A percentile compares a stretch with the other conserved stretches of the same genome.
Evolutionary conservation across 2,888 invertebrate genomes (phyloP).

Genomic region (Cordylochernes scorpioides): DNA sequence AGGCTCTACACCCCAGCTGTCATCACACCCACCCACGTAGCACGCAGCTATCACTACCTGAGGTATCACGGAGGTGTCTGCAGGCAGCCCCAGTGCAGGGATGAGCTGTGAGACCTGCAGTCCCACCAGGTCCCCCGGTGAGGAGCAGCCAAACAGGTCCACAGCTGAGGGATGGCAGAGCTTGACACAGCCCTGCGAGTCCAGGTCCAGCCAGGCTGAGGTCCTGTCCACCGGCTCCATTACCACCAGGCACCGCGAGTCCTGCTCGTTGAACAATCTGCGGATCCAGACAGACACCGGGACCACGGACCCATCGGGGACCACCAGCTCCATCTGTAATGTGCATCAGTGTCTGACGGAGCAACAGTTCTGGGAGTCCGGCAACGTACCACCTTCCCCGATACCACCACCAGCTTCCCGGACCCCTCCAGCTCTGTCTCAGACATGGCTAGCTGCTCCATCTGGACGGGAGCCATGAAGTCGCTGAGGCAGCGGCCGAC

Average conservation of each 20-base stretch:
- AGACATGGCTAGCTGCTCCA: slow-evolving; percentile 18
- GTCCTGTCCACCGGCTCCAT: slow-evolving; percentile 38
- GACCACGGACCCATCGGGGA: slow-evolving; percentile 29
- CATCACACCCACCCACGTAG: too few species aligned
- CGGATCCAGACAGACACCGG: slow-evolving; percentile 38
- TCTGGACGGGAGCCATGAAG: slow-evolving; percentile 18
- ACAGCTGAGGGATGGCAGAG: slow-evolving; percentile 20
- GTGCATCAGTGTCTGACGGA: too few species aligned
- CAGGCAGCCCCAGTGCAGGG: too few species aligned
- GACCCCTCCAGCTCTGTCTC: slow-evolving; percentile 22
- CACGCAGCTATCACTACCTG: too few species aligned
- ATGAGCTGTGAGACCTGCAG: too few species aligned
- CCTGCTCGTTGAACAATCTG: slow-evolving; percentile 21
- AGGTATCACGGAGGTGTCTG: too few species aligned
- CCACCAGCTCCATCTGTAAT: slow-evolving; percentile 34
- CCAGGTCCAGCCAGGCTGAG: slow-evolving; percentile 27
- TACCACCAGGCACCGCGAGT: slow-evolving; percentile 31
- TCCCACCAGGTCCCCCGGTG: too few species aligned
- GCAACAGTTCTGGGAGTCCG: too few species aligned
- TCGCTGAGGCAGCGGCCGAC: slow-evolving; percentile 24
- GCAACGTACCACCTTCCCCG: slow-evolving; percentile 34
- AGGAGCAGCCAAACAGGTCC: too few species aligned
- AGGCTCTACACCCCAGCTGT: too few species aligned
- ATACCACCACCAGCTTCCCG: slow-evolving; percentile 33
- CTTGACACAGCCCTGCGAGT: slow-evolving; percentile 19